Conservation (phyloP, 1,140 invertebrate species). For the Calliphora vicina region DNA sequence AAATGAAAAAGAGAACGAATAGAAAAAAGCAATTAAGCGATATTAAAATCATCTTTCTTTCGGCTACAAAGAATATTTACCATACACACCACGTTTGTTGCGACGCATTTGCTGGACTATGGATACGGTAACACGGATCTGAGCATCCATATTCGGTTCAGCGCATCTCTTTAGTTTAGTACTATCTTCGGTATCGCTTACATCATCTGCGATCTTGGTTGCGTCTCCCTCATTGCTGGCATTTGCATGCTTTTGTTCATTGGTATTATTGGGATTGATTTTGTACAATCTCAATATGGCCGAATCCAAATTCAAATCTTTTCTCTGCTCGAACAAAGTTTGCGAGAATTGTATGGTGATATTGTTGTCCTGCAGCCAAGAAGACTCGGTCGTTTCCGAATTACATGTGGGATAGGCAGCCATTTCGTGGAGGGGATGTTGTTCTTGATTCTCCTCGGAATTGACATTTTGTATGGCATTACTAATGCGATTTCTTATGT, state of each 20-base stretch:
- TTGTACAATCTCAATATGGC: conserved; percentile 57
- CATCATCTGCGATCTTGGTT: not conserved
- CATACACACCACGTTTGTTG: conserved; percentile 50
- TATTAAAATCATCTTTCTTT: not conserved
- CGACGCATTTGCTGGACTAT: conserved; percentile 52
- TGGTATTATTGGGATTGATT: conserved; percentile 49
- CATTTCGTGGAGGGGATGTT: conserved; percentile 47
- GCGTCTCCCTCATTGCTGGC: not conserved
- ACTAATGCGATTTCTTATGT: conserved; percentile 46
- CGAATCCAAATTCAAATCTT: conserved; percentile 49
- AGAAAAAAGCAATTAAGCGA: conserved; percentile 1
- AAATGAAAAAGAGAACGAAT: not conserved
- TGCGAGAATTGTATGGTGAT: conserved; percentile 53
- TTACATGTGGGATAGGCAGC: conserved; percentile 58
- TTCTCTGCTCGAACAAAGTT: conserved; percentile 47
- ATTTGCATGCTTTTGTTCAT: not conserved
- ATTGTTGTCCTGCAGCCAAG: conserved; percentile 52
- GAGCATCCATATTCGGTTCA: conserved; percentile 48
- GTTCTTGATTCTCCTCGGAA: conserved; percentile 26
- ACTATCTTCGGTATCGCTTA: not conserved
- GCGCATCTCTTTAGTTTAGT: conserved; percentile 39
- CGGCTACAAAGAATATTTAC: not conserved
- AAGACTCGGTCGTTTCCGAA: conserved; percentile 46
- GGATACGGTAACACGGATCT: conserved; percentile 58
- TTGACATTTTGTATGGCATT: conserved; percentile 44